Evolutionary conservation across 1,140 invertebrate species (phyloP).

Genomic region (Neodiprion virginianus): DNA sequence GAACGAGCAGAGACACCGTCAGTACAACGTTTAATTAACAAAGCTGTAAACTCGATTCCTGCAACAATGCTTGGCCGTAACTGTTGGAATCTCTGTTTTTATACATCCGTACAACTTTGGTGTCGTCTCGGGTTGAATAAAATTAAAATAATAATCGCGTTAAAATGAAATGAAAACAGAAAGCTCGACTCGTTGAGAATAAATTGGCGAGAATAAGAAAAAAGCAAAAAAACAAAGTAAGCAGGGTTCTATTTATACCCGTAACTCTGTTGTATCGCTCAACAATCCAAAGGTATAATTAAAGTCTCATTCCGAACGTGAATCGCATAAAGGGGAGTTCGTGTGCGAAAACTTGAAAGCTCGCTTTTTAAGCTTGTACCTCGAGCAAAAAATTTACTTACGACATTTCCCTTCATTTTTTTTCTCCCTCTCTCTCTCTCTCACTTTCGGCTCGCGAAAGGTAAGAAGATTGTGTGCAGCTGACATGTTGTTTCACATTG

Average conservation of each 20-base stretch:
- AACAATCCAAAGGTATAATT: not conserved
- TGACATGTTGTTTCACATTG: too few species aligned
- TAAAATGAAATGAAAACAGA: not conserved
- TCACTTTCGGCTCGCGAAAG: too few species aligned
- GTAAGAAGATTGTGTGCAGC: too few species aligned
- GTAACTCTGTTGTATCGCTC: not conserved
- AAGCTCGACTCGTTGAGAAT: not conserved
- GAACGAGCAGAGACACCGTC: not conserved
- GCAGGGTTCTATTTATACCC: not conserved
- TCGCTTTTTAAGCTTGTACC: too few species aligned
- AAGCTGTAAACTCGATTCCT: not conserved
- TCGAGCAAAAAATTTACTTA: too few species aligned
- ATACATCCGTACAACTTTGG: not conserved
- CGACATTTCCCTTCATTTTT: too few species aligned
- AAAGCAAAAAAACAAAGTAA: not conserved
- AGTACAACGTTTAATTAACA: not conserved
- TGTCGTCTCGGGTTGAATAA: not conserved
- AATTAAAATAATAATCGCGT: slow-evolving; percentile 1
- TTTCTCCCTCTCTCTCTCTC: too few species aligned
- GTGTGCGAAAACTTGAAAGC: too few species aligned
- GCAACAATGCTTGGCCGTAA: not conserved
- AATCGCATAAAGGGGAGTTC: too few species aligned
- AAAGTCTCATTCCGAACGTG: not conserved
- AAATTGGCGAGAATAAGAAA: not conserved
- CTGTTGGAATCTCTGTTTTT: not conserved